Conservation (phyloP, 64 coral and sea anemone genomes). For the Actinia equina region DNA sequence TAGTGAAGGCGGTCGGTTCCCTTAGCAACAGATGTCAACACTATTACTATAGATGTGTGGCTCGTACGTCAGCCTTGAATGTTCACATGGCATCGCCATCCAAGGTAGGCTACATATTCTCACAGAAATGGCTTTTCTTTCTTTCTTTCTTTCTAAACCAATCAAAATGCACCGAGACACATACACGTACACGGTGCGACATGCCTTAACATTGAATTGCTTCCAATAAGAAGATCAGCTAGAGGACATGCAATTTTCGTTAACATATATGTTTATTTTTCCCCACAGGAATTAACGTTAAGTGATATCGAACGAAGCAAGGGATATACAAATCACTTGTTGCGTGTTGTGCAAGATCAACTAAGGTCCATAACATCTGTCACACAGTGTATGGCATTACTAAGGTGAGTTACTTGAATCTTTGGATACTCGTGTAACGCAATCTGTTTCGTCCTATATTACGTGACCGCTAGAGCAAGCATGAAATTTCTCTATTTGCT, state of each 20-base stretch:
- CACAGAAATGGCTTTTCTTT: neutral
- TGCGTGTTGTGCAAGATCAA: constrained; percentile 59
- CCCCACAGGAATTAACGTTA: constrained; percentile 69
- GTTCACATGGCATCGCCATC: constrained; percentile 63
- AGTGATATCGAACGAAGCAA: constrained; percentile 84
- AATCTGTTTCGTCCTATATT: neutral
- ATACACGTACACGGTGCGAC: no score
- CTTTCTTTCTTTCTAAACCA: neutral
- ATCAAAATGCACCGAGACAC: neutral
- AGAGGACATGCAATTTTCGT: no score
- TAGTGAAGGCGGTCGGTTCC: constrained; percentile 29
- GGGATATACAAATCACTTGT: constrained; percentile 69
- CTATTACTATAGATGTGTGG: constrained; percentile 65
- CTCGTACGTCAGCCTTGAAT: constrained; percentile 45
- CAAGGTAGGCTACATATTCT: constrained; percentile 35
- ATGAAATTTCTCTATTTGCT: neutral
- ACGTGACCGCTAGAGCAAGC: no score
- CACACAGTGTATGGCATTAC: constrained; percentile 25
- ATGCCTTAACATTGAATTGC: no score
- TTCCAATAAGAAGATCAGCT: no score
- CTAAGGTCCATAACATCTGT: constrained; percentile 54
- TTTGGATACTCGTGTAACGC: neutral
- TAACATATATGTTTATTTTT: neutral
- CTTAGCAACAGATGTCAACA: constrained; percentile 57
- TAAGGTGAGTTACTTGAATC: constrained; percentile 26